Evolutionary conservation across 2,797 vertebrate genomes (phyloP).

Genomic region (Chelmon rostratus): DNA sequence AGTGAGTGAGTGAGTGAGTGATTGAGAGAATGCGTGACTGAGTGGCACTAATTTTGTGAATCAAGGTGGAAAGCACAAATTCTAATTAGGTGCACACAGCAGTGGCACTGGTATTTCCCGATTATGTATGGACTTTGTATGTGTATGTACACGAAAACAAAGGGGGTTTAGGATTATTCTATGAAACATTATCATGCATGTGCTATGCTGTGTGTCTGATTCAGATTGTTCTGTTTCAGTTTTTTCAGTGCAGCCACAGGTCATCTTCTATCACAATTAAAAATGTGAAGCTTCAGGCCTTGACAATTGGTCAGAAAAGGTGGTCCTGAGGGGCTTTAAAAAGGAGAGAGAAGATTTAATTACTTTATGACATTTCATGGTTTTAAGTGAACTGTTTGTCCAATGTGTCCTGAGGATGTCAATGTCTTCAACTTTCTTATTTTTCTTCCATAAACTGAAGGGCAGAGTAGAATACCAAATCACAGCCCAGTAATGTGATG

Average conservation of each 20-base stretch:
- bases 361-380: constrained; percentile 43
- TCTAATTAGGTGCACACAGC: neutral
- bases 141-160: neutral
- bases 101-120: neutral
- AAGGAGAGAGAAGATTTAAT: constrained; percentile 52
- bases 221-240: neutral
- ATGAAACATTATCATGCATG: neutral
- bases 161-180: neutral
- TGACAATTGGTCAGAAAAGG: constrained; percentile 16
- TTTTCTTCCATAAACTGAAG: constrained; percentile 9
- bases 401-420: constrained; percentile 48
- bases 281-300: constrained; percentile 32
- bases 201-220: neutral
- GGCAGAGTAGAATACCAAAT: constrained; percentile 19
- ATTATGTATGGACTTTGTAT: neutral
- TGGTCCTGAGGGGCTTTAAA: constrained; percentile 18
- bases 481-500: neutral
- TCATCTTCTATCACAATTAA: constrained; percentile 46
- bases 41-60: constrained; percentile 5
- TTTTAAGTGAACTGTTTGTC: constrained; percentile 31
- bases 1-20: neutral
- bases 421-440: constrained; percentile 3
- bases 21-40: neutral
- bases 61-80: constrained; percentile 8
- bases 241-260: constrained; percentile 9